A percentile compares a stretch with the other conserved stretches of the same genome.
Evolutionary conservation across 2,888 invertebrate genomes (phyloP).

Genomic region (Subacronicta megacephala): DNA sequence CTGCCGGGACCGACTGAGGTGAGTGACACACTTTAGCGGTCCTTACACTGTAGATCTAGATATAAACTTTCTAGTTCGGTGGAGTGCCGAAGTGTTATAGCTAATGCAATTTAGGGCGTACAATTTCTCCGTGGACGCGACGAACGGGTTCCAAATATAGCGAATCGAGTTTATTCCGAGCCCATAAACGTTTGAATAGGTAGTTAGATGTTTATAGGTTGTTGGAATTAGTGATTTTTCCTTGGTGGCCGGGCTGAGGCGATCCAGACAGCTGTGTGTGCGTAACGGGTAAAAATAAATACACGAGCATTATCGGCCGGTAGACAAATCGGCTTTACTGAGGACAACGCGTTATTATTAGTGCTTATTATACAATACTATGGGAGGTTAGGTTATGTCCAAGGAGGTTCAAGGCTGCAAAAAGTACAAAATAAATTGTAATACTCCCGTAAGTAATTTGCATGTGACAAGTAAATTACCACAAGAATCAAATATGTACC

Average conservation of each 20-base stretch:
- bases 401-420: conserved; percentile 54
- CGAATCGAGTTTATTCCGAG: conserved; percentile 68
- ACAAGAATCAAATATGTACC: conserved; percentile 35
- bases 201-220: conserved; percentile 60
- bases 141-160: conserved; percentile 83
- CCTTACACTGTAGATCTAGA: conserved; percentile 33
- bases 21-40: conserved; percentile 60
- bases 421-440: conserved; percentile 29
- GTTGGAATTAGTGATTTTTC: conserved; percentile 75
- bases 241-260: conserved; percentile 83
- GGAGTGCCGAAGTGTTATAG: conserved; percentile 32
- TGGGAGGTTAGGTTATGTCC: conserved; percentile 59
- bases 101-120: conserved; percentile 68
- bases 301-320: conserved; percentile 84
- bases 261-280: conserved; percentile 84
- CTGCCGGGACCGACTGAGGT: conserved; percentile 78
- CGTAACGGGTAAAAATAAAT: conserved; percentile 90
- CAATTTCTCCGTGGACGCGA: conserved; percentile 72
- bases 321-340: conserved; percentile 86
- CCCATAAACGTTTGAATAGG: conserved; percentile 57
- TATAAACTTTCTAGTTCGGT: conserved; percentile 48
- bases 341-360: conserved; percentile 85
- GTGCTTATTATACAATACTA: conserved; percentile 74
- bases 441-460: conserved; percentile 13
- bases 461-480: conserved; percentile 39